These are phyloP conservation scores for Cantharis flavilabris DNA, from an alignment of 2,888 invertebrate genomes.

Conservation along the genomic window DNA sequence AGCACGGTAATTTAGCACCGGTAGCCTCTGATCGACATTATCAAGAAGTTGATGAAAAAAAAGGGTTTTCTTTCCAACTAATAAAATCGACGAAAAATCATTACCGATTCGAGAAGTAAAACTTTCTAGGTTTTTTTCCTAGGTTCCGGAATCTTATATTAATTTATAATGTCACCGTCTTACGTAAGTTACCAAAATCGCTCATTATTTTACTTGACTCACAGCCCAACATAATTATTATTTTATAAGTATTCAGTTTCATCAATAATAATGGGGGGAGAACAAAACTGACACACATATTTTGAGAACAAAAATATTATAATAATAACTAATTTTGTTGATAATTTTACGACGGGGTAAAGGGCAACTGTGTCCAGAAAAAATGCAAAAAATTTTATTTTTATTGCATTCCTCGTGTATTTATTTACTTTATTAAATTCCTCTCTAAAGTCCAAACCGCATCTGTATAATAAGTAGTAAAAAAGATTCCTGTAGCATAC, in stretches of 20 bases:
- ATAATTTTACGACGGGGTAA: neutral
- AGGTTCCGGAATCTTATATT: neutral
- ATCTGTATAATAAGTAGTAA: neutral
- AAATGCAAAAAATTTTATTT: neutral
- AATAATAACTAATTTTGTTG: neutral
- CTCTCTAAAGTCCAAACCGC: neutral
- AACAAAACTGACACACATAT: neutral
- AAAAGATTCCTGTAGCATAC: neutral
- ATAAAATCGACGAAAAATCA: neutral
- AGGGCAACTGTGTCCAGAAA: too few species aligned
- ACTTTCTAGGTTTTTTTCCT: neutral
- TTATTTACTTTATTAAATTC: neutral
- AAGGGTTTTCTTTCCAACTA: neutral
- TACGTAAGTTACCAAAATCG: neutral
- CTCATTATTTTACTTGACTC: neutral
- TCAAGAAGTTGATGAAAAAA: neutral
- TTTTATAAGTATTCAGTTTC: neutral
- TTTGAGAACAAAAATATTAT: neutral
- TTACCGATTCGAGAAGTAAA: neutral
- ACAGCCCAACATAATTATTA: neutral
- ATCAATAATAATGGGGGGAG: neutral
- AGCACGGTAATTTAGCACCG: constrained; percentile 5
- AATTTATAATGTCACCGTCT: neutral
- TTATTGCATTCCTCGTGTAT: neutral
- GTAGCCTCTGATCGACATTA: neutral